These are phyloP conservation scores for Ibidorhyncha struthersii DNA, from an alignment of 2,113 vertebrate genomes.

Conservation along the genomic window DNA sequence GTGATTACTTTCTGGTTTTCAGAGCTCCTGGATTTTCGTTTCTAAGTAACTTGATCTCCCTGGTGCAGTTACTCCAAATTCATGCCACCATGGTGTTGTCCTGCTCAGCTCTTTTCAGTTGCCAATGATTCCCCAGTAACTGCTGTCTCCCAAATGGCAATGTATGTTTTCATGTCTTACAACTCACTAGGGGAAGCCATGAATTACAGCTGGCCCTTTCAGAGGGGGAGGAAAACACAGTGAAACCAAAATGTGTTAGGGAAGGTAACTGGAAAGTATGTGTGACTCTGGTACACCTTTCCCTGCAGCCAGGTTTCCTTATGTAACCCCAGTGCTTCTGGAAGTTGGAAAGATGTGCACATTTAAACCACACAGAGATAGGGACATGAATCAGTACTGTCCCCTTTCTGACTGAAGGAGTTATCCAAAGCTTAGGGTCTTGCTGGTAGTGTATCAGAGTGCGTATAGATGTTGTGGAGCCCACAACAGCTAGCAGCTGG, in stretches of 20 bases:
- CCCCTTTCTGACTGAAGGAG: neutral
- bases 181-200: neutral
- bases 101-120: neutral
- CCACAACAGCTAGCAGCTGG: neutral
- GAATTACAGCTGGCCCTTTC: neutral
- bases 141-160: neutral
- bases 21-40: neutral
- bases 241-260: neutral
- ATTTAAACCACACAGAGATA: neutral
- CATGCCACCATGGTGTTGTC: neutral
- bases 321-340: neutral
- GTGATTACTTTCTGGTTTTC: neutral
- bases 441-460: neutral
- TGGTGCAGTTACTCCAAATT: neutral
- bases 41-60: neutral
- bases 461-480: neutral
- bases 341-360: neutral
- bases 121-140: neutral
- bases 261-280: neutral
- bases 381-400: neutral
- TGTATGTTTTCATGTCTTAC: neutral
- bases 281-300: neutral
- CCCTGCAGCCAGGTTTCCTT: neutral
- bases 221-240: neutral
- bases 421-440: neutral